Conservation (phyloP, 2,113 vertebrate genomes). For the Heterocephalus glaber region DNA sequence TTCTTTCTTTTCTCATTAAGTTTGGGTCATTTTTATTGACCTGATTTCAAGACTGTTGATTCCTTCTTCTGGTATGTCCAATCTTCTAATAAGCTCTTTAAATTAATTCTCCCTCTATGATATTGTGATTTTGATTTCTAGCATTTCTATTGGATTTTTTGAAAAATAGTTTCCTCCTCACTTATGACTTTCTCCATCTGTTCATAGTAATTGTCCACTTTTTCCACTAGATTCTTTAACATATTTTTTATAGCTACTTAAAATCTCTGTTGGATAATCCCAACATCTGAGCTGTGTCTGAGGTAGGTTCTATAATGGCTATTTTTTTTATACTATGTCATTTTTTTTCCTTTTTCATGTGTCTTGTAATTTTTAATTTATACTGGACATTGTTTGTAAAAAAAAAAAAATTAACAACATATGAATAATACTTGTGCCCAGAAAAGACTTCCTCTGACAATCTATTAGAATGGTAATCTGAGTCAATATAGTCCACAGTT, state of each 20-base stretch:
- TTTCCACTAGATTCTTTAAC: not conserved
- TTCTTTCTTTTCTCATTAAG: not conserved
- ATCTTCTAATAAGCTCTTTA: not conserved
- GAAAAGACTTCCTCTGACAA: not conserved
- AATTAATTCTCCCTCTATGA: not conserved
- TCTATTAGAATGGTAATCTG: not conserved
- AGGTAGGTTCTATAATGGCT: not conserved
- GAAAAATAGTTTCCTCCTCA: not conserved
- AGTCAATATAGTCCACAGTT: not conserved
- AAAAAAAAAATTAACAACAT: not conserved
- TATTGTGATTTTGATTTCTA: not conserved
- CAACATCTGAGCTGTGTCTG: not conserved
- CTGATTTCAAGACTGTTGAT: constrained; percentile 25
- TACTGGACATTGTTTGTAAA: not conserved
- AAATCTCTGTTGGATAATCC: not conserved
- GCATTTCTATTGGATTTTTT: not conserved
- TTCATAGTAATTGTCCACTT: not conserved
- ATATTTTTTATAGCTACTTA: not conserved
- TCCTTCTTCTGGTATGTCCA: not conserved
- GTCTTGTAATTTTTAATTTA: constrained; percentile 17
- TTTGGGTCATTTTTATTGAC: constrained; percentile 36
- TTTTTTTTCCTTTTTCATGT: not conserved
- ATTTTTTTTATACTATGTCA: not conserved
- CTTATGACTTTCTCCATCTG: not conserved
- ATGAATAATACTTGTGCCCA: not conserved